These are phyloP conservation scores for Columba livia DNA, from an alignment of 2,113 vertebrate species.

Conservation along the genomic window DNA sequence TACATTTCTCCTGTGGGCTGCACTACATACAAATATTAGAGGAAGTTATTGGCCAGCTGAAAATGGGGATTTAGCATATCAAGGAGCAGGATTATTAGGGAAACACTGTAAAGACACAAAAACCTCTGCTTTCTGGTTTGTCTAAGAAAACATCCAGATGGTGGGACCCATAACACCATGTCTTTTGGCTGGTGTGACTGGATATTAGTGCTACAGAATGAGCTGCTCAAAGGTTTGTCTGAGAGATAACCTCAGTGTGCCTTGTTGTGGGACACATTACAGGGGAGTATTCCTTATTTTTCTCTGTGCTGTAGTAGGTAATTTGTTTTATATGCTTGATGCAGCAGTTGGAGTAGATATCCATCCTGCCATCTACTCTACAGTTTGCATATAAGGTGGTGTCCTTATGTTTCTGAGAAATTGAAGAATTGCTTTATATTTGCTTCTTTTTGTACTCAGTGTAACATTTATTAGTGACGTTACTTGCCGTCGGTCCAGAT, in stretches of 20 bases:
- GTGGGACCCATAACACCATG: not conserved
- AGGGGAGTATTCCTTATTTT: not conserved
- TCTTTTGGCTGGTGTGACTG: not conserved
- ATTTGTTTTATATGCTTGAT: not conserved
- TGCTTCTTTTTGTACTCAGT: not conserved
- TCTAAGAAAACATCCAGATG: not conserved
- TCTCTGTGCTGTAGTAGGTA: not conserved
- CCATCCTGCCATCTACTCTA: not conserved
- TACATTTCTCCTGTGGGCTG: not conserved
- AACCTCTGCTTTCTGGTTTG: not conserved
- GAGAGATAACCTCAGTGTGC: not conserved
- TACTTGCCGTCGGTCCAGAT: accelerated
- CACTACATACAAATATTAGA: not conserved
- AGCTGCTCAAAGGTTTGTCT: not conserved
- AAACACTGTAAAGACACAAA: not conserved
- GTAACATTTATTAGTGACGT: not conserved
- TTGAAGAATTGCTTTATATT: not conserved
- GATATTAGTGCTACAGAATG: not conserved
- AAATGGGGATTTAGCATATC: not conserved
- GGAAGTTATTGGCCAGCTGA: not conserved
- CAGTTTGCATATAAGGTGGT: not conserved
- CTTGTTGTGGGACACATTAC: not conserved
- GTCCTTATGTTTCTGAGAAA: not conserved
- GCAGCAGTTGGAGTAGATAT: not conserved
- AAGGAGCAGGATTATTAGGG: not conserved